phyloP scores from a whole-genome alignment of 2,888 invertebrate species.

The Troides oblongomaculatus region DNA sequence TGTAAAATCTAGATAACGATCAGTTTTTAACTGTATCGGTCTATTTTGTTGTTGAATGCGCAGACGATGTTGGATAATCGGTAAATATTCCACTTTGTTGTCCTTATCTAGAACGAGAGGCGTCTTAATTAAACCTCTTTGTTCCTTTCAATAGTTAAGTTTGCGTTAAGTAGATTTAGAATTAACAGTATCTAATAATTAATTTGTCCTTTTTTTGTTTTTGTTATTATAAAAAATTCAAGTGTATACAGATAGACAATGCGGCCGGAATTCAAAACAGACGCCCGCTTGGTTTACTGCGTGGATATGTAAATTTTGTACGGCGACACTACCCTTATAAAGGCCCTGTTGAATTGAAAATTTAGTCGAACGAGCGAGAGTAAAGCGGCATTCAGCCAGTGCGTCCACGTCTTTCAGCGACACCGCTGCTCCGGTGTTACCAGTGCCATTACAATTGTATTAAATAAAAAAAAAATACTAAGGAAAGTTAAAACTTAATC shows the following conservation, averaged over 20 bases:
- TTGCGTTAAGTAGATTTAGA: too few species aligned
- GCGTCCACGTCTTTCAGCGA: conserved; percentile 75
- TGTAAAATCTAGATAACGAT: too few species aligned
- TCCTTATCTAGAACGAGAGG: too few species aligned
- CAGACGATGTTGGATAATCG: too few species aligned
- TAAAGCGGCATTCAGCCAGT: conserved; percentile 70
- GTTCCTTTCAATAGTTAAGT: too few species aligned
- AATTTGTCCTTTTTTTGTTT: conserved; percentile 24
- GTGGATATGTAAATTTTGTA: conserved; percentile 79
- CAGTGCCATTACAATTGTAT: conserved; percentile 33
- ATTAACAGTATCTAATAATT: too few species aligned
- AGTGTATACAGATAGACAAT: conserved; percentile 35
- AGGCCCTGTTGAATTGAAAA: conserved; percentile 80
- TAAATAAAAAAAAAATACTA: conserved; percentile 33
- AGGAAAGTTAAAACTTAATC: conserved; percentile 25
- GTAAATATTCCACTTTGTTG: too few species aligned
- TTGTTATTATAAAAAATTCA: conserved; percentile 37
- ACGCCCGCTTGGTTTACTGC: conserved; percentile 75
- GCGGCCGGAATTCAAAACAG: conserved; percentile 71
- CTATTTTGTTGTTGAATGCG: too few species aligned
- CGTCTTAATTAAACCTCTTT: too few species aligned
- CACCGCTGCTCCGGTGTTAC: conserved; percentile 62
- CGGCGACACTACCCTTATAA: conserved; percentile 80
- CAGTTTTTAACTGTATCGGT: too few species aligned
- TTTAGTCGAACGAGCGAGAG: conserved; percentile 75